These are phyloP conservation scores for Arvicanthis niloticus DNA, from an alignment of 2,113 vertebrate species.

Conservation along the genomic window DNA sequence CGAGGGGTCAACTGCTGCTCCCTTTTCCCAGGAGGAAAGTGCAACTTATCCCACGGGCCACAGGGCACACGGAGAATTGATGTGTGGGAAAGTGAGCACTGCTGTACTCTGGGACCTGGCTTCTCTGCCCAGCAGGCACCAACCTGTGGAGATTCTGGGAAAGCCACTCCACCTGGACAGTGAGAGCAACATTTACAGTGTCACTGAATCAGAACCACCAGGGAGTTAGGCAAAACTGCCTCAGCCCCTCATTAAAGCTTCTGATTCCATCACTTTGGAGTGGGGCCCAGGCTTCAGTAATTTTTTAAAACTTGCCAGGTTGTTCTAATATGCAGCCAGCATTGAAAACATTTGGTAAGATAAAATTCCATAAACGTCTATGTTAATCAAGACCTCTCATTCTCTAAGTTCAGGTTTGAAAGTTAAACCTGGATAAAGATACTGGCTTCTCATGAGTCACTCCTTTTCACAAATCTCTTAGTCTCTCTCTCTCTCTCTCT, in stretches of 20 bases:
- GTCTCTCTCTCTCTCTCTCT: too few relatives aligned
- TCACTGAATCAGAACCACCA: not conserved
- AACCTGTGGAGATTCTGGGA: conserved; percentile 17
- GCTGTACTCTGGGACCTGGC: not conserved
- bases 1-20: conserved; percentile 71
- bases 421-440: not conserved
- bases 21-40: conserved; percentile 76
- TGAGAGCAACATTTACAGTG: not conserved
- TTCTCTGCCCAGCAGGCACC: not conserved
- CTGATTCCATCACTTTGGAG: not conserved
- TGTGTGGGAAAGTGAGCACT: conserved; percentile 69
- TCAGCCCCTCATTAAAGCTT: not conserved
- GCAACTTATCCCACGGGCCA: conserved; percentile 71
- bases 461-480: conserved; percentile 1
- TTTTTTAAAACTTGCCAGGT: not conserved
- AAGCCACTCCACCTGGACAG: conserved; percentile 46
- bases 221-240: not conserved
- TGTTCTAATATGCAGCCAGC: not conserved
- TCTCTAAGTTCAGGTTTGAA: not conserved
- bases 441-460: not conserved
- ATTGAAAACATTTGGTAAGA: not conserved
- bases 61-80: conserved; percentile 10
- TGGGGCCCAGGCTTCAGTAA: not conserved
- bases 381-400: not conserved
- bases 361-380: not conserved